Evolutionary conservation across 2,797 vertebrate genomes (phyloP).

Genomic region (Phaenicophaeus curvirostris): DNA sequence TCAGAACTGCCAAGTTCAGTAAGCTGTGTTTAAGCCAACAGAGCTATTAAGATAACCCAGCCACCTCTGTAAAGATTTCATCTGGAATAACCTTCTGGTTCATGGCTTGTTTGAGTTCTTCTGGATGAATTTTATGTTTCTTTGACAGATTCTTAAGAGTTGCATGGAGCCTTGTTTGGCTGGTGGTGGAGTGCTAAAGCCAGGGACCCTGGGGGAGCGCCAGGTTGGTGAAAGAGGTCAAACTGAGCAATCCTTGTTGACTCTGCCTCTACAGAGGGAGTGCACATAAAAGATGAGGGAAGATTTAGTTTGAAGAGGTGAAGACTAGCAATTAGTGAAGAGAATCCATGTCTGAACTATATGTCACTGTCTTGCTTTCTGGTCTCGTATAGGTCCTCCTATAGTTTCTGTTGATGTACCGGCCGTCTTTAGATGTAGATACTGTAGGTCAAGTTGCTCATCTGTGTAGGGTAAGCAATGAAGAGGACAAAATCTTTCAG

Average conservation of each 20-base stretch:
- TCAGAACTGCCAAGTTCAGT: neutral
- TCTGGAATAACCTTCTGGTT: neutral
- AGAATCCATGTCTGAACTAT: neutral
- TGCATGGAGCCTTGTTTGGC: neutral
- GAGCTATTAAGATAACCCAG: neutral
- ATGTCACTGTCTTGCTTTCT: neutral
- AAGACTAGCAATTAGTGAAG: neutral
- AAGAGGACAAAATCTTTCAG: neutral
- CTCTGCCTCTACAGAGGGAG: neutral
- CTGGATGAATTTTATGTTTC: neutral
- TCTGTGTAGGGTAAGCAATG: neutral
- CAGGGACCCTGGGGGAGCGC: neutral
- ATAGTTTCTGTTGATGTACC: neutral
- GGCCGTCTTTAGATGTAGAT: neutral
- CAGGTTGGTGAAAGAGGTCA: neutral
- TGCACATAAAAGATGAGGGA: neutral
- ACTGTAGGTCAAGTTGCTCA: neutral
- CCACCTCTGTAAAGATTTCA: neutral
- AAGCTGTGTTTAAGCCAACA: neutral
- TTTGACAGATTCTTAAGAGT: neutral
- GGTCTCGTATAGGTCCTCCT: accelerated
- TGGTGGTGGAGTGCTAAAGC: neutral
- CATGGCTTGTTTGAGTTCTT: neutral
- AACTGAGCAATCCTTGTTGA: neutral
- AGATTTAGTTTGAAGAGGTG: neutral